phyloP scores from a whole-genome alignment of 2,797 vertebrate genomes.

The Anabacerthia variegaticeps region DNA sequence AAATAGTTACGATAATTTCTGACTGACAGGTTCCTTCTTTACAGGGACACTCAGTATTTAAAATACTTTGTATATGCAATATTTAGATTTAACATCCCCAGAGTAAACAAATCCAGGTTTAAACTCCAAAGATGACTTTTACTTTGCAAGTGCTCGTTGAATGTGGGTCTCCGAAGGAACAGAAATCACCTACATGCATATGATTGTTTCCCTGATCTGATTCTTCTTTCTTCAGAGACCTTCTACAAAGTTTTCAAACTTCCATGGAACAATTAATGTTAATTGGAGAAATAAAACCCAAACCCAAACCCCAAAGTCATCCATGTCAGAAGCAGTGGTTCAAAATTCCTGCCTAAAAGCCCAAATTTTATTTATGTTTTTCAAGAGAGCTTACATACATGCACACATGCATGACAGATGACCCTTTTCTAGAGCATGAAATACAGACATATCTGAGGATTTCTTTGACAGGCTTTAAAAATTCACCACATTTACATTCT shows the following conservation, averaged over 20 bases:
- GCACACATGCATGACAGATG: not conserved
- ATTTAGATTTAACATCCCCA: not conserved
- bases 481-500: not conserved
- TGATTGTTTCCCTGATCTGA: not conserved
- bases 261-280: slow-evolving; percentile 8
- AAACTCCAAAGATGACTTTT: not conserved
- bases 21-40: not conserved
- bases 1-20: not conserved
- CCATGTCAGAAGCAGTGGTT: not conserved
- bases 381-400: not conserved
- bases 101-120: not conserved
- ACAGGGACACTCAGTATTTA: not conserved
- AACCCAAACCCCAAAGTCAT: not conserved
- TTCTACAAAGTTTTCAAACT: slow-evolving; percentile 19
- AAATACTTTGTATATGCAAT: not conserved
- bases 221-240: not conserved
- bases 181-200: not conserved
- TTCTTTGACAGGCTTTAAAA: not conserved
- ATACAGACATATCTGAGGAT: not conserved
- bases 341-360: not conserved
- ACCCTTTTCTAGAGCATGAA: not conserved
- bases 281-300: not conserved
- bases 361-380: not conserved
- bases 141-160: not conserved
- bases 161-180: not conserved